Evolutionary conservation across 2,797 vertebrate genomes (phyloP).

Genomic region (Coreius guichenoti): DNA sequence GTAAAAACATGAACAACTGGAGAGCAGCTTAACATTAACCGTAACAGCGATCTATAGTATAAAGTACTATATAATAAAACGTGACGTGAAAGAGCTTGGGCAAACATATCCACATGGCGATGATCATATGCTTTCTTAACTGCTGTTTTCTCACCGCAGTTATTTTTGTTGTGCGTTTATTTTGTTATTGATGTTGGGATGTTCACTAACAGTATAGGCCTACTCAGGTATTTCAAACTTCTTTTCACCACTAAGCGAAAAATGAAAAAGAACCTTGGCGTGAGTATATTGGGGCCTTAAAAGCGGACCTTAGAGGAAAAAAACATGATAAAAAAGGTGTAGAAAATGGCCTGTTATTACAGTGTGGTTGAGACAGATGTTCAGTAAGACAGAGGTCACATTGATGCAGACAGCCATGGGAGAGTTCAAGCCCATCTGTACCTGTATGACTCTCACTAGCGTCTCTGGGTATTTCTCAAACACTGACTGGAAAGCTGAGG

Average conservation of each 20-base stretch:
- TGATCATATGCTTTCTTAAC: no score
- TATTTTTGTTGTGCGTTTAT: neutral
- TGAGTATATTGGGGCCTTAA: no score
- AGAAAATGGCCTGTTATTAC: neutral
- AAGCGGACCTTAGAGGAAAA: neutral
- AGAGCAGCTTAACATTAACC: neutral
- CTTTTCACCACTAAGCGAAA: no score
- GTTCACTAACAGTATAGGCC: no score
- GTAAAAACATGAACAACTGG: neutral
- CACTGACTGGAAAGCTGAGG: conserved; percentile 89
- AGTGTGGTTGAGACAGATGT: neutral
- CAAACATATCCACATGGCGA: no score
- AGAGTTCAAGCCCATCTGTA: conserved; percentile 53
- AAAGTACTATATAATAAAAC: neutral
- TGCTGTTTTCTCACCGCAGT: neutral
- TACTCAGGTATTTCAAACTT: no score
- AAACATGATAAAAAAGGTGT: neutral
- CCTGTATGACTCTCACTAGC: conserved; percentile 94
- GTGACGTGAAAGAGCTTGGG: neutral
- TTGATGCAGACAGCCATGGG: neutral
- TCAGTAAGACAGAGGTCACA: conserved; percentile 1
- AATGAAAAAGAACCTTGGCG: no score
- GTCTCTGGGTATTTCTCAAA: conserved; percentile 96
- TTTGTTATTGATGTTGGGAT: neutral
- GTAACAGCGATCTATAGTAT: neutral